A percentile compares a stretch with the other conserved stretches of the same genome.
Conservation (phyloP, 1,140 invertebrate species). For the Homarus americanus region DNA sequence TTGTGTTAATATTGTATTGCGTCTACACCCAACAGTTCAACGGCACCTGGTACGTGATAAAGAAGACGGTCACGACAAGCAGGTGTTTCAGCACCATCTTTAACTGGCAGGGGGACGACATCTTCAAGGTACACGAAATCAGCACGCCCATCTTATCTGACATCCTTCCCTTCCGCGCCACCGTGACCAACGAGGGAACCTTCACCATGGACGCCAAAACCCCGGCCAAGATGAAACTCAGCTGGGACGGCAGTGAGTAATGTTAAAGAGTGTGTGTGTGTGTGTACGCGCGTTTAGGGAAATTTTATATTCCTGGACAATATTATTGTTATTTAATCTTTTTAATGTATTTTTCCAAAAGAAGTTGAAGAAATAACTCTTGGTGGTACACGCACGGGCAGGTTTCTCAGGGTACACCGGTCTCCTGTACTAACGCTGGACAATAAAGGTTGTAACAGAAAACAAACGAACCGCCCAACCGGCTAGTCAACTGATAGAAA, state of each 20-base stretch:
- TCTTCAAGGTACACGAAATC: slow-evolving; percentile 5
- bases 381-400: too few species aligned
- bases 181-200: not conserved
- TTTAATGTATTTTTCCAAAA: too few species aligned
- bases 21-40: slow-evolving; percentile 4
- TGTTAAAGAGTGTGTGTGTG: too few species aligned
- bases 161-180: not conserved
- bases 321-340: too few species aligned
- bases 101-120: not conserved
- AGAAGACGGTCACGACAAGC: slow-evolving; percentile 1
- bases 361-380: too few species aligned
- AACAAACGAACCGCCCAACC: too few species aligned
- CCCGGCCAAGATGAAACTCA: not conserved
- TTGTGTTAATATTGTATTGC: not conserved
- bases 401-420: too few species aligned
- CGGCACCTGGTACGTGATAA: slow-evolving; percentile 31
- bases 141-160: not conserved
- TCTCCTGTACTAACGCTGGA: too few species aligned
- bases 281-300: too few species aligned
- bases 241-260: not conserved
- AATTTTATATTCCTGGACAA: too few species aligned
- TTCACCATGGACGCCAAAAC: not conserved
- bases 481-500: too few species aligned
- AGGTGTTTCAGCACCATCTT: slow-evolving; percentile 1
- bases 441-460: too few species aligned